Conservation (phyloP, 2,888 invertebrate species). For the Chrysolina americana region DNA sequence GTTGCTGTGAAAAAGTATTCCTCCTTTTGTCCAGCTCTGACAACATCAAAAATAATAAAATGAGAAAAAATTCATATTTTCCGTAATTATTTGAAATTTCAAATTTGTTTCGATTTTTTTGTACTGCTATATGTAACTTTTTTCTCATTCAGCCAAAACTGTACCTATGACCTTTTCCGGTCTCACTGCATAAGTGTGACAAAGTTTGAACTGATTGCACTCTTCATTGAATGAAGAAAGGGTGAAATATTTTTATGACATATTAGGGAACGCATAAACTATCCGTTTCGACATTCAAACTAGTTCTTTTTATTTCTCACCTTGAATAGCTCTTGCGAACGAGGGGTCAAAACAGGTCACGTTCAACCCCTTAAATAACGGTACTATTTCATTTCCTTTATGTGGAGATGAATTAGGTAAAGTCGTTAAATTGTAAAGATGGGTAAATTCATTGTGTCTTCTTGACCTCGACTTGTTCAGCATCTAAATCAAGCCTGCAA, state of each 20-base stretch:
- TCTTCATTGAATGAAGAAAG: background rate
- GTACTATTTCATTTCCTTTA: background rate
- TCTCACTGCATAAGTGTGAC: background rate
- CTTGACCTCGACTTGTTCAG: background rate
- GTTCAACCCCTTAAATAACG: background rate
- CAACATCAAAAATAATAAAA: too few species aligned
- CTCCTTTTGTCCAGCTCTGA: too few species aligned
- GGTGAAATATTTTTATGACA: background rate
- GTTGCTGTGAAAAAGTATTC: too few species aligned
- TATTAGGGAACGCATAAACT: background rate
- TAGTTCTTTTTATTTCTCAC: background rate
- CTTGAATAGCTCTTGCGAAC: background rate
- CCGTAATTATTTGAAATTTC: too few species aligned
- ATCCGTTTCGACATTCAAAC: background rate
- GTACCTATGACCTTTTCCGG: too few species aligned
- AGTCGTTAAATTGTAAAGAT: conserved; percentile 5
- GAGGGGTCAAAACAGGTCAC: background rate
- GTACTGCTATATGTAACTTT: too few species aligned
- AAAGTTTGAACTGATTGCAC: background rate
- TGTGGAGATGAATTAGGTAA: background rate
- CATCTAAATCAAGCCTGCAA: conserved; percentile 5
- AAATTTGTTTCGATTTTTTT: too few species aligned
- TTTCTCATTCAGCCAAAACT: too few species aligned
- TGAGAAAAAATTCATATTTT: too few species aligned
- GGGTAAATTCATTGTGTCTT: conserved; percentile 2